Conservation (phyloP, 2,888 invertebrate genomes). For the Scaptodrosophila latifasciaeformis region DNA sequence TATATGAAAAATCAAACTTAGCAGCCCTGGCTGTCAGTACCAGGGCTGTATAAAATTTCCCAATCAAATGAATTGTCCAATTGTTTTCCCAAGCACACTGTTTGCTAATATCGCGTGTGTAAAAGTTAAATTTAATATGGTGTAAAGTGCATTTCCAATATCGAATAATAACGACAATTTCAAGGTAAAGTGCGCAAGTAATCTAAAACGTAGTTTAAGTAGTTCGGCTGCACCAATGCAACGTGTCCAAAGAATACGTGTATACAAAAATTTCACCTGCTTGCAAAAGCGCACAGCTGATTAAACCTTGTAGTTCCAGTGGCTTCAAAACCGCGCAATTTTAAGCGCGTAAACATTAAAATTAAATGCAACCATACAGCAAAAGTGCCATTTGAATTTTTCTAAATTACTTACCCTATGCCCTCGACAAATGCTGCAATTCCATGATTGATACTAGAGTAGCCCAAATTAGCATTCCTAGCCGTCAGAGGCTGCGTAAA, state of each 20-base stretch:
- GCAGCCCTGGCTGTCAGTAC: conserved; percentile 6
- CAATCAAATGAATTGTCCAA: not conserved
- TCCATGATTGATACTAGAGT: too few relatives aligned
- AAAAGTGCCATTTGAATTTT: conserved; percentile 15
- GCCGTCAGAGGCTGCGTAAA: conserved; percentile 55
- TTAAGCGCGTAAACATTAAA: conserved; percentile 63
- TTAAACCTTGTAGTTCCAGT: conserved; percentile 37
- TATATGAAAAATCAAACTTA: not conserved
- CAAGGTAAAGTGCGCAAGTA: conserved; percentile 31
- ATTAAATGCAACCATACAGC: conserved; percentile 28
- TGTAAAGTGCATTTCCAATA: conserved; percentile 56
- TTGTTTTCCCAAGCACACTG: not conserved
- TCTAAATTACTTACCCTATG: conserved; percentile 57
- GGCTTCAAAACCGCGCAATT: conserved; percentile 41
- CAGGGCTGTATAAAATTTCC: too few relatives aligned
- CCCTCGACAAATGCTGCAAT: conserved; percentile 56
- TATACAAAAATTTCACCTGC: conserved; percentile 56
- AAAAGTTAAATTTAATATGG: too few relatives aligned
- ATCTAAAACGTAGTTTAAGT: not conserved
- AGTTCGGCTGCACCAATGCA: not conserved
- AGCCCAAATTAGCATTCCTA: too few relatives aligned
- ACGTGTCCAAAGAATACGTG: conserved; percentile 31
- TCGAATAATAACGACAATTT: too few relatives aligned
- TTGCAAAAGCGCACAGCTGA: conserved; percentile 51
- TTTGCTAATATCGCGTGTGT: not conserved